Conservation (phyloP, 1,140 invertebrate genomes). For the Calliopsis andreniformis region DNA sequence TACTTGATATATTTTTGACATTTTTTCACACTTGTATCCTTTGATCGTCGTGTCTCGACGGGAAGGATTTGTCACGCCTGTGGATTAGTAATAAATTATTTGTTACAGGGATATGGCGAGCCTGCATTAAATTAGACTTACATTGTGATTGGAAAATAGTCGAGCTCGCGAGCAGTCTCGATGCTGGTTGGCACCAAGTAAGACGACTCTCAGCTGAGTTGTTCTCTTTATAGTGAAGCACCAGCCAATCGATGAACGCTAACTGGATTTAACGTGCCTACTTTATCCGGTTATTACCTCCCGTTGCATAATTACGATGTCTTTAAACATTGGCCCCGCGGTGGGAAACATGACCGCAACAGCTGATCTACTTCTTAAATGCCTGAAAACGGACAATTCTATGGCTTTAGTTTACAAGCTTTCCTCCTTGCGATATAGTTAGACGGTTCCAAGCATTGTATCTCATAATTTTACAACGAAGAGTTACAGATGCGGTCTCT, state of each 20-base stretch:
- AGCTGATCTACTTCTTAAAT: background rate
- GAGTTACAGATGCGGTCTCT: background rate
- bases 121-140: conserved; percentile 22
- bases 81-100: too few relatives aligned
- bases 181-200: conserved; percentile 44
- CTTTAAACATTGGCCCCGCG: conserved; percentile 10
- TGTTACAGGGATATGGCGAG: too few relatives aligned
- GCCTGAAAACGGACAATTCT: conserved; percentile 18
- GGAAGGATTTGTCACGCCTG: background rate
- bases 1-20: conserved; percentile 10
- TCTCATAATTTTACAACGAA: too few relatives aligned
- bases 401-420: conserved; percentile 11
- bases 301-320: conserved; percentile 36
- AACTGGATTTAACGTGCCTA: conserved; percentile 38
- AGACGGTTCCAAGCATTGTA: too few relatives aligned
- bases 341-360: background rate
- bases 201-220: conserved; percentile 16
- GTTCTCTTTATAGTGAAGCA: conserved; percentile 51
- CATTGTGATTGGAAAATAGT: background rate
- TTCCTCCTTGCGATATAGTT: background rate
- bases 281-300: conserved; percentile 47
- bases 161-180: background rate
- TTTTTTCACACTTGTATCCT: background rate
- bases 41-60: background rate
- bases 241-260: conserved; percentile 19